Base-by-base conservation (phyloP, 23 tunicate genomes). In the Botrylloides violaceus region DNA sequence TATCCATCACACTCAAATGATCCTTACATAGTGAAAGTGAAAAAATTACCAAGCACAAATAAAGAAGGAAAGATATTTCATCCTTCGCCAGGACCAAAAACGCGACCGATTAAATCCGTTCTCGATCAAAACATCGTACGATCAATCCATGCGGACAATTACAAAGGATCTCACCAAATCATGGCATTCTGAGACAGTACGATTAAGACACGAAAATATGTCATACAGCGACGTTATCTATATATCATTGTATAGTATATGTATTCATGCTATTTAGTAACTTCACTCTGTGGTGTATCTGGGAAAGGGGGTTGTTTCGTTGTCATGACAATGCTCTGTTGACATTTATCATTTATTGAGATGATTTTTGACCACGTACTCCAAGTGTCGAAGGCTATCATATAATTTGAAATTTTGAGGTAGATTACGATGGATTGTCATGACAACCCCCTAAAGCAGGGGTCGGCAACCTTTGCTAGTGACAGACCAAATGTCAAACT, bases 1-100 rank as follows among this genome's bases (percentile, higher is more conserved):
- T 95, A 87, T 43, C 99, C 99, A 2, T 71, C 95, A n/a, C 96
- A 95, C 58, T 87, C 96, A 24, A 80, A 80, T 59, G 99, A 95
- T 34, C 80, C 85, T 1, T 95, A 95, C 49, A 35, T 61, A 2
- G 66, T 76, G 24, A 87, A 92, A 71, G 61, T 33, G 27, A 77
- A 84, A 79, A 92, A 92, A 61, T 56, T 32, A 34, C 87, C 77
- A 3, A 75, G 83, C 9, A 71, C 87, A 12, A 92, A 92, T 77
- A 84, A 86, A 38, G 75, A 81, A 39, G 98, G 98, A 27, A 92
- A 92, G 58, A 80, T 92, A 22, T 92, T 92, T 49, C 92, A 92
- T 34, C 92, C 98, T 2, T 61, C 92, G 4, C 85, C 76, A 32
- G 98, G 98, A 26, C 85, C 85, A 4, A 92, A 92, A 36, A 71